A percentile compares a stretch with the other conserved stretches of the same genome.
Conservation (phyloP, 1,140 invertebrate species). For the Drosophila grimshawi region DNA sequence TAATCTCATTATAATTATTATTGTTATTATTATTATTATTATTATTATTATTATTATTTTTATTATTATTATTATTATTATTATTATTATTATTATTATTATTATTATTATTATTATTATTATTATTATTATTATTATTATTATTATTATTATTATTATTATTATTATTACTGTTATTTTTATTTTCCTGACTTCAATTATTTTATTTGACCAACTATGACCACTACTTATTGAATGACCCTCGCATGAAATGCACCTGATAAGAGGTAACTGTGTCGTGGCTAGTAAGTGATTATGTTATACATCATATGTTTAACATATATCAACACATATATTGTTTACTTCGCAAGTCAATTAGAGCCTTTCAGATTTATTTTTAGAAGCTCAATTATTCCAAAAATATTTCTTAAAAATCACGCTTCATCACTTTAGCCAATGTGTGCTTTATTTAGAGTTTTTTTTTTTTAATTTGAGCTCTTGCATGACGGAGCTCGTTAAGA, state of each 20-base stretch:
- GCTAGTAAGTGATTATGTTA: background rate
- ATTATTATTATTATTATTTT: no score
- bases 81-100: no score
- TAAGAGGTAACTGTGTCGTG: no score
- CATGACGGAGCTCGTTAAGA: slow-evolving; percentile 4
- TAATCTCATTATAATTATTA: background rate
- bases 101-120: no score
- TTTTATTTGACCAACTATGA: background rate
- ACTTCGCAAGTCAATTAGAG: slow-evolving; percentile 46
- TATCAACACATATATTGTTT: slow-evolving; percentile 17
- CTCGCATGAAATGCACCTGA: background rate
- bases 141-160: no score
- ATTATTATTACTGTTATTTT: no score
- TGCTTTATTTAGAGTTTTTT: slow-evolving; percentile 50
- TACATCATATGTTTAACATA: background rate
- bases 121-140: no score
- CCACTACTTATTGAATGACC: background rate
- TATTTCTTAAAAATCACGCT: slow-evolving; percentile 55
- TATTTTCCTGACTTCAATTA: background rate
- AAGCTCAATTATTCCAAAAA: slow-evolving; percentile 11
- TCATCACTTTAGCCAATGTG: slow-evolving; percentile 2
- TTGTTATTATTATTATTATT: background rate
- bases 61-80: no score
- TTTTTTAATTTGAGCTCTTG: background rate
- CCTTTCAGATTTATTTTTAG: slow-evolving; percentile 59